Evolutionary conservation across 2,113 vertebrate species (phyloP).

Genomic region (Otus sunia): DNA sequence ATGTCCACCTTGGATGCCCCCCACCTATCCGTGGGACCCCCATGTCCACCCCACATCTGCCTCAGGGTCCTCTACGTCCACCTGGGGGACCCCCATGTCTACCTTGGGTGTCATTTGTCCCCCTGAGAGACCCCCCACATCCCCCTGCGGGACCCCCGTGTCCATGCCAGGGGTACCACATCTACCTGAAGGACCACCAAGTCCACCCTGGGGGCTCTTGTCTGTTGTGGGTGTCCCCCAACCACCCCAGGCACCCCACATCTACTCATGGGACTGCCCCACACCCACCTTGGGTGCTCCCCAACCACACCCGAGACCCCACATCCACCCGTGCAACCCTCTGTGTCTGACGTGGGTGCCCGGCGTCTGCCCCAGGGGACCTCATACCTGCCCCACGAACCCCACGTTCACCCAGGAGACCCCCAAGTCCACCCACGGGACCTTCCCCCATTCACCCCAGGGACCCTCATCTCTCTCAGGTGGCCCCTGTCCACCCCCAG

Average conservation of each 20-base stretch:
- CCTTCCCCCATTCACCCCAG: too few species aligned
- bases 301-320: neutral
- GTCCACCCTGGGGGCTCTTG: neutral
- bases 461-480: neutral
- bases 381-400: too few species aligned
- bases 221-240: neutral
- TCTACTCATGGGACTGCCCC: neutral
- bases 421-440: neutral
- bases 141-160: neutral
- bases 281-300: neutral
- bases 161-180: neutral
- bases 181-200: neutral
- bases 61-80: neutral
- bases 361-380: too few species aligned
- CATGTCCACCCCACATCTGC: neutral
- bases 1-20: neutral
- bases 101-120: neutral
- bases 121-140: neutral
- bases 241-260: neutral
- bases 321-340: neutral
- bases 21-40: fast-evolving
- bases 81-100: neutral
- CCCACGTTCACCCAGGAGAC: neutral
- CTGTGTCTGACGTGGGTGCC: too few species aligned
- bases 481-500: neutral